A percentile compares a stretch with the other conserved stretches of the same genome.
These are phyloP conservation scores for Ericerus pela DNA, from an alignment of 1,140 invertebrate species.

Conservation along the genomic window DNA sequence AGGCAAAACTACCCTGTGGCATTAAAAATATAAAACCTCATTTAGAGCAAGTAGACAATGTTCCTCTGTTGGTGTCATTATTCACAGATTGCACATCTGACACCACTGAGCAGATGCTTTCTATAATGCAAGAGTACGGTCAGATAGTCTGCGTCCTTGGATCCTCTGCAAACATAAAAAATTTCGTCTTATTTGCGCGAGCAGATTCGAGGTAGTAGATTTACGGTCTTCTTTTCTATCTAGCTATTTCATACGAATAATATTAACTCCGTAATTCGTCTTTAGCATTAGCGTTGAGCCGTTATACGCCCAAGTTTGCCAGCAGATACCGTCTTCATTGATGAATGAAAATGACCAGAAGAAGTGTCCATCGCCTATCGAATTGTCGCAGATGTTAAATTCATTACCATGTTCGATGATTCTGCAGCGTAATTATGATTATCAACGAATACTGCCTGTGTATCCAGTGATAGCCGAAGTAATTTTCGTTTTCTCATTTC, in stretches of 20 bases:
- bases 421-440: slow-evolving; percentile 47
- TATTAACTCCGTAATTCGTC: slow-evolving; percentile 19
- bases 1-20: slow-evolving; percentile 86
- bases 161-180: slow-evolving; percentile 72
- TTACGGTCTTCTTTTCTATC: neutral
- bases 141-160: slow-evolving; percentile 83
- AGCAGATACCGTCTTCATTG: slow-evolving; percentile 33
- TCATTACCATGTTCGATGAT: slow-evolving; percentile 76
- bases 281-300: slow-evolving; percentile 80
- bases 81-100: slow-evolving; percentile 90
- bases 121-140: slow-evolving; percentile 91
- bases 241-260: neutral
- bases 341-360: slow-evolving; percentile 15
- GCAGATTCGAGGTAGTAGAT: slow-evolving; percentile 67
- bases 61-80: slow-evolving; percentile 84
- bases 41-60: slow-evolving; percentile 89
- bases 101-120: slow-evolving; percentile 77
- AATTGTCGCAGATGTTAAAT: slow-evolving; percentile 67
- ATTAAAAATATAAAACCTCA: slow-evolving; percentile 95
- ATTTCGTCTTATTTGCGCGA: slow-evolving; percentile 82
- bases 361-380: slow-evolving; percentile 51
- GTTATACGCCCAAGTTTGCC: slow-evolving; percentile 77
- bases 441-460: slow-evolving; percentile 42
- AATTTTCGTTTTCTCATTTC: slow-evolving; percentile 17
- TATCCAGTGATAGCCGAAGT: slow-evolving; percentile 78